These are phyloP conservation scores for Festucalex cinctus DNA, from an alignment of 2,113 vertebrate genomes.

Conservation along the genomic window DNA sequence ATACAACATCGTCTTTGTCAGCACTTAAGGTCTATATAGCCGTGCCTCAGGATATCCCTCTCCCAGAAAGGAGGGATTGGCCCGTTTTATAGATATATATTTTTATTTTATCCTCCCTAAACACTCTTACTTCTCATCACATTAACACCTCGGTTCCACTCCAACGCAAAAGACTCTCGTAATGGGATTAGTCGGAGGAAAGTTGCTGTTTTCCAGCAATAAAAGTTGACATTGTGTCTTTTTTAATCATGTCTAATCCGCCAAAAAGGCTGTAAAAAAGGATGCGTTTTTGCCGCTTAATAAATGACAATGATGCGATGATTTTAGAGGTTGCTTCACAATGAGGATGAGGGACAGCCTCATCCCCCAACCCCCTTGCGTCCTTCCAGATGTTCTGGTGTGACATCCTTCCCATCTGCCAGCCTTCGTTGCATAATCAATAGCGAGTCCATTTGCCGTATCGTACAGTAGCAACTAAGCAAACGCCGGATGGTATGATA, in stretches of 20 bases:
- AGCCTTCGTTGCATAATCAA: slow-evolving; percentile 68
- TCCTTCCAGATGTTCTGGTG: slow-evolving; percentile 59
- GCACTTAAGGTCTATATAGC: slow-evolving; percentile 77
- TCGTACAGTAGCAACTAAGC: slow-evolving; percentile 65
- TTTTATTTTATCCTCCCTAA: slow-evolving; percentile 23
- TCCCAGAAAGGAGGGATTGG: slow-evolving; percentile 75
- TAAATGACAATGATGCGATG: neutral
- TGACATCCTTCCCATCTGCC: slow-evolving; percentile 65
- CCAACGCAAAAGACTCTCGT: slow-evolving; percentile 35
- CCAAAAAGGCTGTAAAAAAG: slow-evolving; percentile 8
- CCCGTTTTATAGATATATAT: slow-evolving; percentile 41
- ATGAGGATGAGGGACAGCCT: slow-evolving; percentile 9
- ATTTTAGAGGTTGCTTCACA: slow-evolving; percentile 29
- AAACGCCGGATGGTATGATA: slow-evolving; percentile 71
- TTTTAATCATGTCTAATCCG: slow-evolving; percentile 20
- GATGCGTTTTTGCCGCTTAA: neutral
- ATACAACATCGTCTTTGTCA: slow-evolving; percentile 79
- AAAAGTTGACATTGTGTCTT: slow-evolving; percentile 29
- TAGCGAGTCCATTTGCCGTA: slow-evolving; percentile 75
- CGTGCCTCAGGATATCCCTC: slow-evolving; percentile 77
- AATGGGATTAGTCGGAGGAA: slow-evolving; percentile 51
- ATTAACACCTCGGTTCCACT: slow-evolving; percentile 59
- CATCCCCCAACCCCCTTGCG: neutral
- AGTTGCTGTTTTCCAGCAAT: slow-evolving; percentile 37
- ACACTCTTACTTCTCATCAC: slow-evolving; percentile 66